Evolutionary conservation across 2,888 invertebrate genomes (phyloP).

Genomic region (Orthosia cruda): DNA sequence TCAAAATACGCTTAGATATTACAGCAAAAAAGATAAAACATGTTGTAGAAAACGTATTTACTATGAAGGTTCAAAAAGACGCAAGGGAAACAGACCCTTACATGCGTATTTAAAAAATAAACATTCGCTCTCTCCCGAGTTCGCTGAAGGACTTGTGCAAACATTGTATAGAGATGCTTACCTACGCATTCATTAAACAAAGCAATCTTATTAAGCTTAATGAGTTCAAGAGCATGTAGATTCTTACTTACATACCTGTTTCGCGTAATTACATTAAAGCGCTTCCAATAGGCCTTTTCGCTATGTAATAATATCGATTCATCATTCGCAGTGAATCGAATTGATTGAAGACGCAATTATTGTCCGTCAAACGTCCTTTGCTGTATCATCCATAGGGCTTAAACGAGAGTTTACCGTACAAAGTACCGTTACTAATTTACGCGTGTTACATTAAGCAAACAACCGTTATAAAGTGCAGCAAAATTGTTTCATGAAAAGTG

Average conservation of each 20-base stretch:
- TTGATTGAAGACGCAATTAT: slow-evolving; percentile 76
- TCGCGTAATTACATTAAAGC: slow-evolving; percentile 71
- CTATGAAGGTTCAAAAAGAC: slow-evolving; percentile 48
- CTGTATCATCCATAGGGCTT: slow-evolving; percentile 66
- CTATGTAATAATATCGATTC: slow-evolving; percentile 71
- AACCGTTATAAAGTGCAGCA: slow-evolving; percentile 82
- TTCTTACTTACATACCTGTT: slow-evolving; percentile 55
- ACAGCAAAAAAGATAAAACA: slow-evolving; percentile 42
- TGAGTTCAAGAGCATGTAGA: slow-evolving; percentile 62
- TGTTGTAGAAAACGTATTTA: slow-evolving; percentile 24
- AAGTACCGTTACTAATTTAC: slow-evolving; percentile 66
- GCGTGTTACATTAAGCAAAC: slow-evolving; percentile 74
- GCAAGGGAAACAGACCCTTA: slow-evolving; percentile 36
- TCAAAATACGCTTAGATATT: slow-evolving; percentile 27
- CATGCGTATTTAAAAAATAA: slow-evolving; percentile 55
- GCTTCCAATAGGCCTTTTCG: slow-evolving; percentile 69
- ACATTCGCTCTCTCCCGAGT: slow-evolving; percentile 48
- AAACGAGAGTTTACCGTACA: slow-evolving; percentile 59
- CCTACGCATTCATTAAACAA: slow-evolving; percentile 62
- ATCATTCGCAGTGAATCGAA: slow-evolving; percentile 72
- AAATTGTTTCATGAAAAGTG: slow-evolving; percentile 89
- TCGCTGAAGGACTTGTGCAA: slow-evolving; percentile 51
- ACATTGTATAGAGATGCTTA: slow-evolving; percentile 56
- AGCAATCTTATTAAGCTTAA: slow-evolving; percentile 67
- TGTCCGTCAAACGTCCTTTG: slow-evolving; percentile 68